These are phyloP conservation scores for Synaphobranchus kaupii DNA, from an alignment of 2,797 vertebrate species.

Conservation along the genomic window DNA sequence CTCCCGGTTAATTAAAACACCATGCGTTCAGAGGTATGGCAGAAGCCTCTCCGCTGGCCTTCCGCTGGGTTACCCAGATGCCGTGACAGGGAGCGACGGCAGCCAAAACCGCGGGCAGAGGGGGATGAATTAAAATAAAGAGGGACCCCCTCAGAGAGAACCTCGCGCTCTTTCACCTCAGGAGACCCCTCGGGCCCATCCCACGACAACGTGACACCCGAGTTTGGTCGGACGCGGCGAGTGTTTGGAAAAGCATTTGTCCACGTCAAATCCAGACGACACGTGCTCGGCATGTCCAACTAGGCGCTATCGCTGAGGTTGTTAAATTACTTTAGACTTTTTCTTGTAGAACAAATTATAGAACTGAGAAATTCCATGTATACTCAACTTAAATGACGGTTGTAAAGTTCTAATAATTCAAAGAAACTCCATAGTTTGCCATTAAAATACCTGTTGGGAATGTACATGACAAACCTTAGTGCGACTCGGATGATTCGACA, in stretches of 20 bases:
- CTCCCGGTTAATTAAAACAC: slow-evolving; percentile 67
- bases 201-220: not conserved
- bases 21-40: slow-evolving; percentile 47
- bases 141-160: not conserved
- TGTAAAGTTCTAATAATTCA: too few species aligned
- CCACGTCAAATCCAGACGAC: not conserved
- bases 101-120: not conserved
- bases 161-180: not conserved
- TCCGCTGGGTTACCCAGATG: slow-evolving; percentile 54
- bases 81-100: slow-evolving; percentile 42
- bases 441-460: not conserved
- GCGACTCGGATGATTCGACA: slow-evolving; percentile 37
- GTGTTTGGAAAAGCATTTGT: not conserved
- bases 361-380: not conserved
- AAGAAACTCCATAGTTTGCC: too few species aligned
- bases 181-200: not conserved
- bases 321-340: not conserved
- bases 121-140: not conserved
- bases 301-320: not conserved
- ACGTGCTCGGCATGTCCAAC: not conserved
- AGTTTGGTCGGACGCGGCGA: not conserved
- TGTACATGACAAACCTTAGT: not conserved
- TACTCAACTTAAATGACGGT: not conserved
- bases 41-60: slow-evolving; percentile 51
- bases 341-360: not conserved